Base-by-base conservation (phyloP, 2,888 invertebrate species). In the Mayetiola destructor region DNA sequence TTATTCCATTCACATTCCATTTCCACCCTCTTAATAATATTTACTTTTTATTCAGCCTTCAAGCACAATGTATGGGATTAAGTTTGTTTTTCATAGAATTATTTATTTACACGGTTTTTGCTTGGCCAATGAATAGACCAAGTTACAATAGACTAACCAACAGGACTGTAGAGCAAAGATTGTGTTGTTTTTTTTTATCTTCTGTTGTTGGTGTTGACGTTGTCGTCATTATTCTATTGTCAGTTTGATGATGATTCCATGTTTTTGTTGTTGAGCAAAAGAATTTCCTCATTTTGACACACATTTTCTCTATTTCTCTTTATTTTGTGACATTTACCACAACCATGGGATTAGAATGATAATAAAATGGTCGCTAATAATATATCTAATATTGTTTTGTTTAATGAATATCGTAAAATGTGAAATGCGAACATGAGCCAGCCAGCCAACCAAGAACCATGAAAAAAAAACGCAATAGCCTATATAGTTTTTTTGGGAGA, bases 351-450 rank as follows among this genome's bases (percentile, higher is more conserved):
- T 48, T 27, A 48, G 23, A 27, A 23, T 48, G 48, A 23, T 48
- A 48, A 53, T 53, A 53, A 53, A 53, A 53, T 30, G 29, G 53
- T 32, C 29, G 29, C 29, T 30, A 30, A 53, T 53, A 57, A n/a
- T n/a, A n/a, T n/a, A n/a, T n/a, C n/a, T n/a, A n/a, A n/a, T 53
- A 35, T 53, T 53, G 53, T 57, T 32, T 57, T 57, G 52, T 57
- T 57, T 53, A 39, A 57, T 57, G 32, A 57, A 57, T 32, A 40
- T 56, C 56, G 42, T 56, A 56, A 56, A 56, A 56, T 56, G 48
- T n/a, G 48, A 48, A n/a, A n/a, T n/a, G n/a, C n/a, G n/a, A n/a
- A n/a, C n/a, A n/a, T n/a, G n/a, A n/a, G n/a, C n/a, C n/a, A n/a
- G n/a, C n/a, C n/a, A n/a, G n/a, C n/a, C n/a, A n/a, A n/a, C n/a